Evolutionary conservation across 2,888 invertebrate species (phyloP), one percentile per base, ranked within the genome.

Genomic region (Arrhopalites spinosus): DNA sequence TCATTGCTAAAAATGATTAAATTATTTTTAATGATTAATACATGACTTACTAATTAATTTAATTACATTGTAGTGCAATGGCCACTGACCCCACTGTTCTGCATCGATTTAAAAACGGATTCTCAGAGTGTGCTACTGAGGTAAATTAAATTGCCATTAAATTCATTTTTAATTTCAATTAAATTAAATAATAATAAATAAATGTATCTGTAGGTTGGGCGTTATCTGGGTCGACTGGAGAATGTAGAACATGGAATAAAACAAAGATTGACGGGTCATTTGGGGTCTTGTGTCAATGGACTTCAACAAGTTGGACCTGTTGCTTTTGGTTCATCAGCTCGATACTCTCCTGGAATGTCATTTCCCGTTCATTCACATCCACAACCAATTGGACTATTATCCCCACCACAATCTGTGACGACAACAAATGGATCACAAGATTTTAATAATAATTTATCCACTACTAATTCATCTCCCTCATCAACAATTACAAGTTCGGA

Each of bases 51-150:
- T n/a, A n/a, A n/a, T n/a, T n/a, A n/a, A n/a, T n/a, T n/a, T n/a
- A n/a, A n/a, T n/a, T n/a, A n/a, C n/a, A n/a, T n/a, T n/a, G n/a
- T n/a, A n/a, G n/a, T n/a, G 92, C 94, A 29, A 92, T 93, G 81
- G 91, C 93, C 0, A 90, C 92, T 13, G 94, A 96, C 85, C 94
- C 95, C 0, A 89, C 90, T 0, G 92, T 95, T 1, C 89, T 94
- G 77, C 92, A 92, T 86, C 92, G 94, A 84, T 95, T 94, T 87
- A 91, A 92, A 77, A 92, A 93, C 2, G 95, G 96, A 25, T 96
- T 94, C 86, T 89, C 90, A 80, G 95, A 95, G 85, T 96, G 95
- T 85, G 91, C 94, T 73, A 89, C 91, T 17, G 95, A 96, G 87
- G 95, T 96, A 25, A 89, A 91, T 78, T 1, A 15, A 23, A 59